These are phyloP conservation scores for Cryptus armator DNA, from an alignment of 2,888 invertebrate genomes.

Conservation along the genomic window DNA sequence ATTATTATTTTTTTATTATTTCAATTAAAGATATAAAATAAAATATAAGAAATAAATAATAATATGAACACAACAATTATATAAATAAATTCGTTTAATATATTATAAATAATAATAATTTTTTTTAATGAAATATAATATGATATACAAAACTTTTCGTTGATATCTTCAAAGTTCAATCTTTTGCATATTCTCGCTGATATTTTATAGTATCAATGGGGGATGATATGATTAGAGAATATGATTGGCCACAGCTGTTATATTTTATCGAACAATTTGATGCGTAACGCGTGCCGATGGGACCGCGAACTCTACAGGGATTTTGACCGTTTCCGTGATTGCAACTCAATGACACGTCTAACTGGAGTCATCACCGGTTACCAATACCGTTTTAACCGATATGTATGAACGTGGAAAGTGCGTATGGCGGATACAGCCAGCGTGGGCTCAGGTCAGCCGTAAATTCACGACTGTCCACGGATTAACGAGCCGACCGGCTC, in stretches of 20 bases:
- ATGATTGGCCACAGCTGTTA: conserved; percentile 7
- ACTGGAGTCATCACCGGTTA: conserved; percentile 63
- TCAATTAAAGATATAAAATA: too few species aligned
- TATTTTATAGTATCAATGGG: too few species aligned
- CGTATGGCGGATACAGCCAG: background rate
- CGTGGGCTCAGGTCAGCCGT: conserved; percentile 59
- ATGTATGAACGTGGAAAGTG: conserved; percentile 10
- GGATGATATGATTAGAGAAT: background rate
- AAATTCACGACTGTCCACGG: conserved; percentile 64
- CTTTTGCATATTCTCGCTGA: background rate
- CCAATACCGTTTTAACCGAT: conserved; percentile 24
- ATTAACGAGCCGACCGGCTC: conserved; percentile 62
- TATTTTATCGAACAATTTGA: conserved; percentile 29
- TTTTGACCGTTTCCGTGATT: conserved; percentile 56
- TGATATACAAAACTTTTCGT: background rate
- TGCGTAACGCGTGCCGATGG: conserved; percentile 3
- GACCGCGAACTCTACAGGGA: conserved; percentile 48
- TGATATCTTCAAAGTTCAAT: background rate
- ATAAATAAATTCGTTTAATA: too few species aligned
- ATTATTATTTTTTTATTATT: too few species aligned
- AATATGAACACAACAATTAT: background rate
- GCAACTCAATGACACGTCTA: conserved; percentile 66
- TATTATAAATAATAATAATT: background rate
- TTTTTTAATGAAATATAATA: background rate
- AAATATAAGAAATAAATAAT: background rate